These are phyloP conservation scores for Syncerus caffer DNA, from an alignment of 2,797 vertebrate species.

Conservation along the genomic window DNA sequence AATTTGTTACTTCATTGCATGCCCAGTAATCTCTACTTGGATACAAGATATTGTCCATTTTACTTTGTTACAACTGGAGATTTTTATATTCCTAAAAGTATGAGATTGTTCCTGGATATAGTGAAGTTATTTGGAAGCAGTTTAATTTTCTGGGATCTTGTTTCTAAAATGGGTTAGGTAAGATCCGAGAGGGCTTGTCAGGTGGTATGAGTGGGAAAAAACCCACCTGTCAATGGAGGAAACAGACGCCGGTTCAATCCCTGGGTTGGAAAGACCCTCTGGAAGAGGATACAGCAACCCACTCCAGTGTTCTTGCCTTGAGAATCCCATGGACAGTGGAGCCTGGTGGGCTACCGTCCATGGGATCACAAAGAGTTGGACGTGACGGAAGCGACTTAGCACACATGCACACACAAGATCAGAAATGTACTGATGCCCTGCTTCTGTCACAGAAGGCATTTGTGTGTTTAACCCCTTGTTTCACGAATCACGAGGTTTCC, in stretches of 20 bases:
- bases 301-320: neutral
- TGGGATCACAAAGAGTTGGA: neutral
- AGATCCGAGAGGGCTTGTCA: neutral
- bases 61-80: neutral
- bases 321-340: neutral
- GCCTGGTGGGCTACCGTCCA: neutral
- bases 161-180: neutral
- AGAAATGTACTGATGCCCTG: neutral
- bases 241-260: rapidly evolving
- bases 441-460: neutral
- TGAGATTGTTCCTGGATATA: neutral
- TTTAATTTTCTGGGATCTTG: neutral
- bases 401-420: neutral
- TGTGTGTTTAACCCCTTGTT: neutral
- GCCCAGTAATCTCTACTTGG: neutral
- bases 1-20: neutral
- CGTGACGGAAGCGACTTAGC: rapidly evolving
- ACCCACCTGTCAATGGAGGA: neutral
- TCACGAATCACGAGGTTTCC: neutral
- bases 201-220: neutral
- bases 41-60: neutral
- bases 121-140: neutral
- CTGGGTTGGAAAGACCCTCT: neutral
- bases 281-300: neutral
- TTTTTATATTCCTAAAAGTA: neutral